These are phyloP conservation scores for Hestina assimilis DNA, from an alignment of 1,140 invertebrate genomes.

Conservation along the genomic window DNA sequence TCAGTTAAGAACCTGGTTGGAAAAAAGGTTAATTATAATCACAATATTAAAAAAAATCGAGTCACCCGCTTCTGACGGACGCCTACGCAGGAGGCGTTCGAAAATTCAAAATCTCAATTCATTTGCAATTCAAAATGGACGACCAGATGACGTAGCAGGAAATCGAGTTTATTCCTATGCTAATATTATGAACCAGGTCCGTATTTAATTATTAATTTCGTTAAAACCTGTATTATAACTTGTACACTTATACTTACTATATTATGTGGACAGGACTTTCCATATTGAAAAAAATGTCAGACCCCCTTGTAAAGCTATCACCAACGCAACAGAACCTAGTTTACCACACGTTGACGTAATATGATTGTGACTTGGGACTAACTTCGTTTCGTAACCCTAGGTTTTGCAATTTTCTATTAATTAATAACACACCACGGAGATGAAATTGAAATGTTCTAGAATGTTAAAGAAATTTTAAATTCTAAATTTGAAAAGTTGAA, in stretches of 20 bases:
- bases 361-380: too few relatives aligned
- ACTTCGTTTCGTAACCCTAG: too few relatives aligned
- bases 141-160: conserved; percentile 61
- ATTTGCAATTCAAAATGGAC: conserved; percentile 70
- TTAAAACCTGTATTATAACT: conserved; percentile 9
- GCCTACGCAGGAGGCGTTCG: conserved; percentile 60
- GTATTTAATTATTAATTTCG: conserved; percentile 34
- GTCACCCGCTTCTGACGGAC: conserved; percentile 38
- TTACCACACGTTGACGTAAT: too few relatives aligned
- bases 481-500: too few relatives aligned
- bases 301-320: too few relatives aligned
- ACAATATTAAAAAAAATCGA: conserved; percentile 7
- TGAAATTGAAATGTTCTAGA: too few relatives aligned
- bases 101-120: conserved; percentile 63
- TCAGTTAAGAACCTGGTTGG: background rate
- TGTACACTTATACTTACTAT: background rate
- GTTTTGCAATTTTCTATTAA: too few relatives aligned
- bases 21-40: conserved; percentile 18
- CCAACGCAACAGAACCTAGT: too few relatives aligned
- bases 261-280: too few relatives aligned
- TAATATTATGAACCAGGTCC: conserved; percentile 38
- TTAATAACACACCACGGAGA: too few relatives aligned
- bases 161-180: conserved; percentile 58
- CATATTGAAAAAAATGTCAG: background rate
- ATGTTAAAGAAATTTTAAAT: too few relatives aligned